phyloP scores from a whole-genome alignment of 1,140 invertebrate species.

The Platorchestia sp. region DNA sequence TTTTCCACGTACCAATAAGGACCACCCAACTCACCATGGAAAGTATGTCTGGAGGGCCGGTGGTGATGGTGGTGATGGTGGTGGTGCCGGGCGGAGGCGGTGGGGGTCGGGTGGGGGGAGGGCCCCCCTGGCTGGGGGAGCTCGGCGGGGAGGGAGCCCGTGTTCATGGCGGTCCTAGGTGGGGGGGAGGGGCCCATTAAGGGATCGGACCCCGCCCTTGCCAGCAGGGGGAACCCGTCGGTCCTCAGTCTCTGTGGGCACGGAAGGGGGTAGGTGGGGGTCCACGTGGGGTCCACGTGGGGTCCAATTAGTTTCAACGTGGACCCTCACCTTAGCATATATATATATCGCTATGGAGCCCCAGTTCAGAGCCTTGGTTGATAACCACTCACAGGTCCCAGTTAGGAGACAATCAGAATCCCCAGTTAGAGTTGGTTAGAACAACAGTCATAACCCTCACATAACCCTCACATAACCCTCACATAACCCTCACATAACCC shows the following conservation, averaged over 20 bases:
- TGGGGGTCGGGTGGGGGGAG: slow-evolving; percentile 24
- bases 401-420: no score
- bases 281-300: background rate
- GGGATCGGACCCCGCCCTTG: slow-evolving; percentile 64
- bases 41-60: background rate
- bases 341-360: no score
- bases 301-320: no score
- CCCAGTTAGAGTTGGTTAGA: no score
- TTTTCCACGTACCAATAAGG: slow-evolving; percentile 63
- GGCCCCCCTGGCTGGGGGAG: slow-evolving; percentile 54
- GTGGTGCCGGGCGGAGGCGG: slow-evolving; percentile 8
- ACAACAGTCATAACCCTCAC: no score
- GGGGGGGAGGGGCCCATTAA: slow-evolving; percentile 58
- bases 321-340: no score
- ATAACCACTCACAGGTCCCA: no score
- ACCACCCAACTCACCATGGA: background rate
- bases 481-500: no score
- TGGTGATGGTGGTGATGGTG: slow-evolving; percentile 56
- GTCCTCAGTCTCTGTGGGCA: slow-evolving; percentile 60
- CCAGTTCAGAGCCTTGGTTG: no score
- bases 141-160: slow-evolving; percentile 65
- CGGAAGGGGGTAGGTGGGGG: background rate
- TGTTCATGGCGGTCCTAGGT: slow-evolving; percentile 64
- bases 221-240: slow-evolving; percentile 63
- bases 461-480: no score